Evolutionary conservation across 1,140 invertebrate species (phyloP), one percentile per base, ranked within the genome.

Genomic region (Euglossa dilemma): DNA sequence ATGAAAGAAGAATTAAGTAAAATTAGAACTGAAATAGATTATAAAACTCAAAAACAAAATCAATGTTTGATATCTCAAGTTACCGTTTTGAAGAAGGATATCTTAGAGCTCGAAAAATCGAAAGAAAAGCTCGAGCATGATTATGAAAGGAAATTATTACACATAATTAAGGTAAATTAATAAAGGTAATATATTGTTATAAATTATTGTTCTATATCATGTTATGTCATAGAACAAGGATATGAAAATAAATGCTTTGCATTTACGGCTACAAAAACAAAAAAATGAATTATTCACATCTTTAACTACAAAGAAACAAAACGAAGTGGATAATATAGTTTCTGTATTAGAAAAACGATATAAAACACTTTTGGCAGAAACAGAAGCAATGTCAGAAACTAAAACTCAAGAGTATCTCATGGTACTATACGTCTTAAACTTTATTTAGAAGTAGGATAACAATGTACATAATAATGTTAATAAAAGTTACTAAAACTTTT

Each of bases 1-100:
- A 91, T 93, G 87, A 93, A 89, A 74, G 87, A 87, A n/a, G 93
- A 93, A 82, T 89, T 93, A 71, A 75, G 66, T 6, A 90, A 90
- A 79, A 92, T 93, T 61, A 90, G 89, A 67, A 86, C 47, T 8
- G 88, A 92, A 43, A 89, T 93, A 70, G 91, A 92, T 59, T 47
- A 66, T 0, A 82, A 86, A 4, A 84, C 85, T 11, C 75, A 63
- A 25, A 79, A 73, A 20, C 85, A 90, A 72, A 87, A 79, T 80
- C 73, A 83, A 66, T 67, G 52, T 70, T 64, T 90, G 18, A 45
- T 45, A 0, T 73, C 59, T 43, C 83, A 90, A 70, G 61, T 87
- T 25, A 69, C 36, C 64, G 69, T 28, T 23, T 56, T 89, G n/a
- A 89, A 84, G 9, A 90, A 76, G 56, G 61, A 54, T 56, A 36